Conservation (phyloP, 2,113 vertebrate genomes). For the Daboia siamensis region DNA sequence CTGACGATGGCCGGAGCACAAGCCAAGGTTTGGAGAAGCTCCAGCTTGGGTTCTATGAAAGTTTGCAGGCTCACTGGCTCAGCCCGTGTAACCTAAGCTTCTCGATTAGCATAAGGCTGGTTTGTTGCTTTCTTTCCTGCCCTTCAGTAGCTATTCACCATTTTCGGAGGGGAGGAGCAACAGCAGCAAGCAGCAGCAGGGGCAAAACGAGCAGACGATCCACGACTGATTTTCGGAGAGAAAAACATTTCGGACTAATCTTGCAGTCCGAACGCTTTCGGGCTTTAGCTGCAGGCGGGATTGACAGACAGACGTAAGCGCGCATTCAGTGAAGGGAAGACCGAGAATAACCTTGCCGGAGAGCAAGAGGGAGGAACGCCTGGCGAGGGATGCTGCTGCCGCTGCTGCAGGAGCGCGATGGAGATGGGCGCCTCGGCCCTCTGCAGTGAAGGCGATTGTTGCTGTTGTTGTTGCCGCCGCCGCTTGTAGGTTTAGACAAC, state of each 20-base stretch:
- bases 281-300: conserved; percentile 37
- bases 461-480: not conserved
- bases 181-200: conserved; percentile 7
- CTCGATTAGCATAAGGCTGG: conserved; percentile 54
- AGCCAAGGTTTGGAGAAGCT: conserved; percentile 42
- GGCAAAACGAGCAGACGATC: conserved; percentile 25
- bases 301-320: conserved; percentile 16
- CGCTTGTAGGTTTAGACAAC: not conserved
- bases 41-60: conserved; percentile 47
- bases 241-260: conserved; percentile 18
- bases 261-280: conserved; percentile 29
- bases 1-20: conserved; percentile 39
- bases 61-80: conserved; percentile 47
- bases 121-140: conserved; percentile 58
- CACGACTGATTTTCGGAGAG: conserved; percentile 26
- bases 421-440: not conserved
- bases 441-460: not conserved
- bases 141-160: conserved; percentile 33
- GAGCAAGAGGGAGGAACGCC: not conserved
- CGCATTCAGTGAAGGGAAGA: not conserved
- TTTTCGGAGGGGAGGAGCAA: conserved; percentile 38
- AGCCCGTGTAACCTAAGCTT: conserved; percentile 42
- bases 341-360: not conserved
- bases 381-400: not conserved
- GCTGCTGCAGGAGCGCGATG: conserved; percentile 1